Evolutionary conservation across 2,797 vertebrate genomes (phyloP).

Genomic region (Clarias fuscus): DNA sequence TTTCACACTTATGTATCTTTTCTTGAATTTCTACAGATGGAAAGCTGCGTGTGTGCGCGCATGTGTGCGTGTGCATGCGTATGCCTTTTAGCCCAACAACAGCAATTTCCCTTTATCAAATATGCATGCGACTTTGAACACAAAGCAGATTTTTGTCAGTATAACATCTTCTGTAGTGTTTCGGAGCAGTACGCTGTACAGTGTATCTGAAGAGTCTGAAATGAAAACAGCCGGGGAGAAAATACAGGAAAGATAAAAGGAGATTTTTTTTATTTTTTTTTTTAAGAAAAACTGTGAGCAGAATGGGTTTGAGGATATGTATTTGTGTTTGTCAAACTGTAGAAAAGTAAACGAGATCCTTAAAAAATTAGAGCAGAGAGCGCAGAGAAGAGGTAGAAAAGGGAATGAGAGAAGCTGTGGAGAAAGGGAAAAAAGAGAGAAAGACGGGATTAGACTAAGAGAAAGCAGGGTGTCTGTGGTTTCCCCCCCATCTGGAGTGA

Average conservation of each 20-base stretch:
- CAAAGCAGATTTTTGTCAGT: conserved; percentile 36
- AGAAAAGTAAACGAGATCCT: neutral
- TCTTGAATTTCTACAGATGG: neutral
- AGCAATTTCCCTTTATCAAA: conserved; percentile 36
- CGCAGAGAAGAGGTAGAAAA: neutral
- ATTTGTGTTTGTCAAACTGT: neutral
- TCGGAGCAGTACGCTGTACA: neutral
- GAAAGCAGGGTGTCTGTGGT: conserved; percentile 50
- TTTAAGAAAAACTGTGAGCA: neutral
- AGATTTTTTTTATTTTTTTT: neutral
- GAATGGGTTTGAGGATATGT: neutral
- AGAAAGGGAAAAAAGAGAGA: neutral
- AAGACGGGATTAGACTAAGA: neutral
- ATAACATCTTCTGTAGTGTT: conserved; percentile 5
- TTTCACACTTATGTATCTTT: neutral
- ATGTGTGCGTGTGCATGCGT: neutral
- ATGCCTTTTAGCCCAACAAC: conserved; percentile 1
- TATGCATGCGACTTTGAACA: conserved; percentile 33
- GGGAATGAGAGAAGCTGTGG: conserved; percentile 14
- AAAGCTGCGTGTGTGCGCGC: neutral
- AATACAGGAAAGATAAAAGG: neutral
- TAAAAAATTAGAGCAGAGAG: neutral
- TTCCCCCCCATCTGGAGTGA: conserved; percentile 63
- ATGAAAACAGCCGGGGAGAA: conserved; percentile 43
- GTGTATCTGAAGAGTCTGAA: conserved; percentile 3